A percentile compares a stretch with the other conserved stretches of the same genome.
Conservation (phyloP, 2,113 vertebrate species). For the Seriola quinqueradiata region DNA sequence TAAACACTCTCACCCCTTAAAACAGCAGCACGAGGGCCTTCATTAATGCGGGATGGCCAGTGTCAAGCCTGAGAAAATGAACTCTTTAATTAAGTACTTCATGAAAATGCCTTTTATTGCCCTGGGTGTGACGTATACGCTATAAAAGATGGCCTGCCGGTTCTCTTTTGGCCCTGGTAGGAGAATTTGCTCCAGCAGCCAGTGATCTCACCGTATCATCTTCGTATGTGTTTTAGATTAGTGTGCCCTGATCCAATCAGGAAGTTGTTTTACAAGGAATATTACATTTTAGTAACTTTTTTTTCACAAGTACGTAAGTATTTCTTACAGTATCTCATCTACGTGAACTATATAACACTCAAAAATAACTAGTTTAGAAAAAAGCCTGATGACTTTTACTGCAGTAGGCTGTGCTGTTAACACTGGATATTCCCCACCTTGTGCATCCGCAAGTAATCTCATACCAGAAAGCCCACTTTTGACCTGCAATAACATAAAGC, state of each 20-base stretch:
- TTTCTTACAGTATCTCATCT: too few species aligned
- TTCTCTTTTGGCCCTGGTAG: constrained; percentile 18
- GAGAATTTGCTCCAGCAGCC: constrained; percentile 22
- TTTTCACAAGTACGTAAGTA: not conserved
- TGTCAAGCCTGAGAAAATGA: constrained; percentile 42
- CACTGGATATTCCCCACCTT: not conserved
- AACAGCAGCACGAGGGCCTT: constrained; percentile 59
- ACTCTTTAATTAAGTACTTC: constrained; percentile 67
- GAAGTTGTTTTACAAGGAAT: constrained; percentile 19
- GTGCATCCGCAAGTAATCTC: not conserved
- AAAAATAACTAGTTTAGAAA: not conserved
- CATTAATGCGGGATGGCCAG: constrained; percentile 58
- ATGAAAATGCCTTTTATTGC: constrained; percentile 61
- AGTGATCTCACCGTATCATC: constrained; percentile 30
- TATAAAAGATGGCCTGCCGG: constrained; percentile 44
- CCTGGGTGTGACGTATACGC: constrained; percentile 40
- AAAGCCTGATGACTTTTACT: not conserved
- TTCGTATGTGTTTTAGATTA: constrained; percentile 2
- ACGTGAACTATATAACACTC: not conserved
- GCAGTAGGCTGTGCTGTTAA: not conserved
- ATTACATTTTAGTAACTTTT: not conserved
- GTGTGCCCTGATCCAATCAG: not conserved
- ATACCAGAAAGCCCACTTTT: not conserved
- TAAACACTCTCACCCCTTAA: constrained; percentile 52
- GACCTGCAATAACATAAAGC: not conserved